Evolutionary conservation across 2,797 vertebrate genomes (phyloP), one percentile per base, ranked within the genome.

Genomic region (Enteromius thamalakanensis): DNA sequence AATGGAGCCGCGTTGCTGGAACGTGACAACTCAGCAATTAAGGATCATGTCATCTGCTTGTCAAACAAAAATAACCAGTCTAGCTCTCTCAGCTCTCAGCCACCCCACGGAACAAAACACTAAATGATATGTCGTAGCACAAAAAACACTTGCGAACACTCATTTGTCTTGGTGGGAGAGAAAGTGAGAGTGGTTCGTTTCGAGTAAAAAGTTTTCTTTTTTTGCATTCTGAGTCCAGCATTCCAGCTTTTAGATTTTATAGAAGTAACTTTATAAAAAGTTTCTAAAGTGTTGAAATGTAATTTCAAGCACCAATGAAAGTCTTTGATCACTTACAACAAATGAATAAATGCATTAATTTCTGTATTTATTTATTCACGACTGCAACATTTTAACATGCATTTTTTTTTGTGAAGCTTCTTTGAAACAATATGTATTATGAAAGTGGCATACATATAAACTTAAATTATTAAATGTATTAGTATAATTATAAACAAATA

Each of bases 1-100:
- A 95, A 94, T 96, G 94, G 91, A 95, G 92, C 92, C 89, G 91
- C 91, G 89, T 89, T 89, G 92, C 92, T 92, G 89, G 90, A 96
- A 95, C 92, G 90, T 87, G 92, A 94, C 90, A 91, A 94, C 92
- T 93, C 92, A 93, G 95, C 91, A 91, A 89, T 91, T 92, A 91
- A 90, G 84, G 69, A 82, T 87, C 84, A 78, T 89, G 89, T 90
- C 88, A 88, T 88, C 86, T 85, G 87, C 88, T 84, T 78, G 88
- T 86, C 51, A 82, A 85, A 89, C 83, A 82, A 84, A 88, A 79
- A 87, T 70, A 23, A 42, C 47, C 71, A 80, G 80, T 74, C 67
- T 55, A 81, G 84, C 49, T 77, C 81, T 78, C 76, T 69, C 55
- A 81, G 42, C 75, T 65, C 62, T 53, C 53, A 51, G 37, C 60